Evolutionary conservation across 1,140 invertebrate genomes (phyloP).

Genomic region (Whitmania pigra): DNA sequence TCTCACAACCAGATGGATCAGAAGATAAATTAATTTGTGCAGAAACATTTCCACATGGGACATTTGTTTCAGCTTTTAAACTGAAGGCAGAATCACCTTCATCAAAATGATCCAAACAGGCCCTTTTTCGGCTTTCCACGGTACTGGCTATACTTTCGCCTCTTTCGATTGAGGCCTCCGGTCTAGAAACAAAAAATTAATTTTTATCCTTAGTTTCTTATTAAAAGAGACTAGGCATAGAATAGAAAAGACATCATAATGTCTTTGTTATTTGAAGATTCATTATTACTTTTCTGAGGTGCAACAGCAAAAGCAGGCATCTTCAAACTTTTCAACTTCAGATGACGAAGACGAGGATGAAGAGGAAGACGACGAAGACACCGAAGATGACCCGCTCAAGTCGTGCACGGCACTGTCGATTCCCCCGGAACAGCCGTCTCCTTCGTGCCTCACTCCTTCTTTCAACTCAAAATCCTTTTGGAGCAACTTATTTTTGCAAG

Average conservation of each 20-base stretch:
- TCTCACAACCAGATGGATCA: not conserved
- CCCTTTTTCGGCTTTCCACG: constrained; percentile 1
- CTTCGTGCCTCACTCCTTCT: not conserved
- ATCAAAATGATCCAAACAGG: not conserved
- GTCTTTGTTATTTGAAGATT: too few species aligned
- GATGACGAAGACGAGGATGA: not conserved
- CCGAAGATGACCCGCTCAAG: not conserved
- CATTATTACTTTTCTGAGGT: not conserved
- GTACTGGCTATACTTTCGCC: not conserved
- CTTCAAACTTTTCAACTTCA: constrained; percentile 13
- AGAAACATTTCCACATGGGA: not conserved
- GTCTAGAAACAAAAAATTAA: not conserved
- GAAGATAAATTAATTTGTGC: too few species aligned
- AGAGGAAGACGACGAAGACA: not conserved
- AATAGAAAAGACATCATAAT: too few species aligned
- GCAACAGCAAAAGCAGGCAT: constrained; percentile 12
- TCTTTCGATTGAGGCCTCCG: not conserved
- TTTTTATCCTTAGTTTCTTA: not conserved
- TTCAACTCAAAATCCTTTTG: not conserved
- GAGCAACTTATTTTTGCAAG: not conserved
- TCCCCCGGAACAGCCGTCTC: not conserved
- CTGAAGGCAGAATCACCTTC: constrained; percentile 3
- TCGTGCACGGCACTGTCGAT: constrained; percentile 6
- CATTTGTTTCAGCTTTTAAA: constrained; percentile 1
- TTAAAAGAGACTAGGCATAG: not conserved